Conservation (phyloP, 92 coral and sea anemone genomes). For the Chrysogorgia sp. region DNA sequence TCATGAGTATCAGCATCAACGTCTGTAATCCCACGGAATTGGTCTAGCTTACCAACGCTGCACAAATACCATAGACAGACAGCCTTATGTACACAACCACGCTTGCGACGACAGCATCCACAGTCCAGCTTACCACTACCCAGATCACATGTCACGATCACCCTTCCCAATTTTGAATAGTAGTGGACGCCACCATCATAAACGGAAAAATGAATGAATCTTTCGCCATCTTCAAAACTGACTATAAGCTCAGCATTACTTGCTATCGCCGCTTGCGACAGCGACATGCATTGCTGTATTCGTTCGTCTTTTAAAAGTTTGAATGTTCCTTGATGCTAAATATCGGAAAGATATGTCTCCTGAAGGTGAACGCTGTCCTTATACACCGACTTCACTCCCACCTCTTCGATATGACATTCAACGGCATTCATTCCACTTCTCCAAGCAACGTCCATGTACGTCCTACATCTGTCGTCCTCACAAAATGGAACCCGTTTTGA, state of each 20-base stretch:
- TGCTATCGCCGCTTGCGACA: conserved; percentile 7
- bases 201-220: conserved; percentile 60
- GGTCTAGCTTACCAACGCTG: background rate
- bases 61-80: conserved; percentile 57
- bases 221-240: conserved; percentile 35
- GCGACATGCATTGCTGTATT: conserved; percentile 37
- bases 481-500: conserved; percentile 4
- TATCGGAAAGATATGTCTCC: conserved; percentile 27
- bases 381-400: conserved; percentile 39
- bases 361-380: conserved; percentile 22
- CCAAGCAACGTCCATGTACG: conserved; percentile 63
- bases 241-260: conserved; percentile 29
- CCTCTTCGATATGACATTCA: conserved; percentile 53
- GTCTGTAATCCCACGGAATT: background rate
- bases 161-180: conserved; percentile 56
- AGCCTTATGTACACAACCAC: conserved; percentile 47
- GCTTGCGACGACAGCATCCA: conserved; percentile 53
- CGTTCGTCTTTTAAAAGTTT: conserved; percentile 45
- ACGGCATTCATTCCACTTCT: conserved; percentile 62
- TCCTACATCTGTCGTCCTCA: conserved; percentile 2
- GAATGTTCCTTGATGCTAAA: conserved; percentile 34
- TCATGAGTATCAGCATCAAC: too few relatives aligned
- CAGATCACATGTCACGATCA: conserved; percentile 51
- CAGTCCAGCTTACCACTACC: conserved; percentile 55
- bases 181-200: conserved; percentile 62